Evolutionary conservation across 2,113 vertebrate species (phyloP).

Genomic region (Hirundichthys speculiger): DNA sequence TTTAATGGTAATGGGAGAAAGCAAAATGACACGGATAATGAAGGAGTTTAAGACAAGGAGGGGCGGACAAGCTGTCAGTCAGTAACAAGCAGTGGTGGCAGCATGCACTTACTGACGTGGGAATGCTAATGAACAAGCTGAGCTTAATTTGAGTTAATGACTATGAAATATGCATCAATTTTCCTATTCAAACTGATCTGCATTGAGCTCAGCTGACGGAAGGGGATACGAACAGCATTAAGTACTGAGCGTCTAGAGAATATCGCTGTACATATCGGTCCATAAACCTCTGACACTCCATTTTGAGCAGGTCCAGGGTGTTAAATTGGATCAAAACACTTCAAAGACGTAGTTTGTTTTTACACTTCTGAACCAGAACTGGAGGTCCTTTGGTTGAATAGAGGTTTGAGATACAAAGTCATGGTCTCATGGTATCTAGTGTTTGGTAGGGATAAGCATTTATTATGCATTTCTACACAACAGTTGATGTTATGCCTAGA

Average conservation of each 20-base stretch:
- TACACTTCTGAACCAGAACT: too few relatives aligned
- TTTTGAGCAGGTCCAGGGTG: too few relatives aligned
- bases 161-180: conserved; percentile 59
- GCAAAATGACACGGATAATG: conserved; percentile 34
- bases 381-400: too few relatives aligned
- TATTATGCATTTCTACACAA: too few relatives aligned
- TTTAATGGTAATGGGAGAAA: conserved; percentile 25
- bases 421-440: too few relatives aligned
- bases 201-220: conserved; percentile 32
- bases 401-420: too few relatives aligned
- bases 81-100: conserved; percentile 11
- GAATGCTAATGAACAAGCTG: conserved; percentile 54
- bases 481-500: too few relatives aligned
- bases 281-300: too few relatives aligned
- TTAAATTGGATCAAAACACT: too few relatives aligned
- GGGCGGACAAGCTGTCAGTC: conserved; percentile 32
- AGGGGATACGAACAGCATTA: conserved; percentile 37
- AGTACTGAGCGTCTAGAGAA: conserved; percentile 1
- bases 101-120: conserved; percentile 38
- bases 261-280: background rate
- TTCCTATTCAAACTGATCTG: conserved; percentile 47
- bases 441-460: too few relatives aligned
- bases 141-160: conserved; percentile 64
- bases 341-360: too few relatives aligned
- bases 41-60: conserved; percentile 18